These are phyloP conservation scores for Aleiodes testaceus DNA, from an alignment of 2,888 invertebrate species.

Conservation along the genomic window DNA sequence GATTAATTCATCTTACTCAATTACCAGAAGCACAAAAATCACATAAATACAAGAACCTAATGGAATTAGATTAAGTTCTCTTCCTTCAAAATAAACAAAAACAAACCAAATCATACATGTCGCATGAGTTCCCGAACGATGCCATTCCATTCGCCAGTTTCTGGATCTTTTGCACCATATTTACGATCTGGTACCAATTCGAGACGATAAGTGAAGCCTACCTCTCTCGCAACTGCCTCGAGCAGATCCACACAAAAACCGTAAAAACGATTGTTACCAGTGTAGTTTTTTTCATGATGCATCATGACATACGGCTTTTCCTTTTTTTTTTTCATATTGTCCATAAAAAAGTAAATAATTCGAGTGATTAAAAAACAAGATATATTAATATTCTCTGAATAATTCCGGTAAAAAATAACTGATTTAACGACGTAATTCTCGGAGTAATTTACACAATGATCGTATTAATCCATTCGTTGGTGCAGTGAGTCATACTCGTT, in stretches of 20 bases:
- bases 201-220: slow-evolving; percentile 82
- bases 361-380: background rate
- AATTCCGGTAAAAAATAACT: background rate
- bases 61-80: slow-evolving; percentile 43
- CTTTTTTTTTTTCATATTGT: slow-evolving; percentile 68
- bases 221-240: slow-evolving; percentile 79
- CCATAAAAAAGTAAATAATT: background rate
- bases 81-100: slow-evolving; percentile 48
- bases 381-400: background rate
- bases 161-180: slow-evolving; percentile 78
- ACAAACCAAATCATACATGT: slow-evolving; percentile 77
- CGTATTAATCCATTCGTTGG: slow-evolving; percentile 8
- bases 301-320: slow-evolving; percentile 85
- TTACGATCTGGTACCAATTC: slow-evolving; percentile 82
- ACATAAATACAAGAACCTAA: slow-evolving; percentile 33
- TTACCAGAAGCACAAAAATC: too few species aligned
- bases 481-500: slow-evolving; percentile 9
- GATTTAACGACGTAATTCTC: background rate
- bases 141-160: slow-evolving; percentile 80
- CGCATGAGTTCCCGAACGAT: slow-evolving; percentile 82
- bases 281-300: slow-evolving; percentile 80
- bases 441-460: background rate
- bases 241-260: slow-evolving; percentile 87
- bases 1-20: too few species aligned
- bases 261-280: slow-evolving; percentile 84